Evolutionary conservation across 2,797 vertebrate species (phyloP).

Genomic region (Ataeniobius toweri): DNA sequence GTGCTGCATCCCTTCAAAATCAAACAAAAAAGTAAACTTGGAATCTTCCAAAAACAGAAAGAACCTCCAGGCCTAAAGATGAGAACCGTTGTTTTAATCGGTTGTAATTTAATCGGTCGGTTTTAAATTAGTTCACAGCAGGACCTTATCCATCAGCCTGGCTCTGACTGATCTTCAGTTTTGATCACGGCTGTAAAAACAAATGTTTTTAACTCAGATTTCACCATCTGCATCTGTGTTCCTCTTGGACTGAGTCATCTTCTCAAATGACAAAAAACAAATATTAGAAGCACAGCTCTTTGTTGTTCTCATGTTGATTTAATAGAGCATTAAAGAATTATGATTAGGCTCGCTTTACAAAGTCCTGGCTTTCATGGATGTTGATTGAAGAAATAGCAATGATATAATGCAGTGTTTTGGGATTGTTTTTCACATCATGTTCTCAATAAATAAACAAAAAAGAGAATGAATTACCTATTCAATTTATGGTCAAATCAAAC

Average conservation of each 20-base stretch:
- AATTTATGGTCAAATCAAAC: conserved; percentile 32
- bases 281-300: conserved; percentile 26
- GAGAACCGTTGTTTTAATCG: conserved; percentile 10
- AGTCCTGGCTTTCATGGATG: conserved; percentile 33
- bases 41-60: conserved; percentile 9
- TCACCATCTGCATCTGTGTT: conserved; percentile 12
- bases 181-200: conserved; percentile 7
- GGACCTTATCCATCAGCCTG: conserved; percentile 4
- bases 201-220: conserved; percentile 14
- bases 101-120: conserved; percentile 16
- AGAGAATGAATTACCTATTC: conserved; percentile 29
- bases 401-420: conserved; percentile 34
- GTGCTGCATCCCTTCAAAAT: neutral
- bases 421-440: conserved; percentile 19
- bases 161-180: conserved; percentile 17
- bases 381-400: conserved; percentile 49
- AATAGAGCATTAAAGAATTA: conserved; percentile 49
- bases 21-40: conserved; percentile 19
- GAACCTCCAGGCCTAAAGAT: too few species aligned
- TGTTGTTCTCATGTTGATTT: conserved; percentile 48
- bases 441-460: conserved; percentile 27
- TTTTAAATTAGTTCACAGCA: conserved; percentile 13
- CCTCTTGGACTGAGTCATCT: conserved; percentile 5
- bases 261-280: conserved; percentile 8
- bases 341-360: conserved; percentile 35